Evolutionary conservation across 2,113 vertebrate species (phyloP), one percentile per base, ranked within the genome.

Genomic region (Callopanchax toddi): DNA sequence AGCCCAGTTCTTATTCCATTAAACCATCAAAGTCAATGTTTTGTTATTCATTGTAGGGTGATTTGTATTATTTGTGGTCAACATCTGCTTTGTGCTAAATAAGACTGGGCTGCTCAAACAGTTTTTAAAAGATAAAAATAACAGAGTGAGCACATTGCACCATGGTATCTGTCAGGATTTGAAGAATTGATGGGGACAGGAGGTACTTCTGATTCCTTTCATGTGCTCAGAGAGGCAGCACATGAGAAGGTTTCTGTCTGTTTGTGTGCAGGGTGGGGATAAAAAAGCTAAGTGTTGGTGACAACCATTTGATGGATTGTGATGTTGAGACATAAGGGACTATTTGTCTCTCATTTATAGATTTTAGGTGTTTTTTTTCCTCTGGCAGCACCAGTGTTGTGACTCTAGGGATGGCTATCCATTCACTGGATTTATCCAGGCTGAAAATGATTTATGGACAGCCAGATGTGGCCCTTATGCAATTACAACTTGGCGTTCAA

Each of bases 181-280:
- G 42, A 37, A 40, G 11, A 48, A 64, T 25, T 20, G 42, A 36
- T 71, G 12, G 72, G 39, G 46, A 51, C 49, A 70, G 62, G 29
- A 58, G 65, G 71, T 65, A 56, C 37, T 48, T 43, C 82, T 60
- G 8, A 37, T 51, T 71, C 68, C 68, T 78, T 82, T 77, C 71
- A 84, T 82, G 50, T 78, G 49, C 17, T 43, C 48, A 2, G 7
- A 54, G 66, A 59, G 51, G 49, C 8, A 75, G 51, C 67, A 46
- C 61, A 48, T 15, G 61, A 61, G 62, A 55, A 44, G 20, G 25
- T 44, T 42, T 79, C 29, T 67, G 9, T 54, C 26, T 44, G 39
- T 37, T 70, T 61, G 32, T 49, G 66, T 52, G 43, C 36, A 12
- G 26, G 16, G 15, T 29, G 15, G 16, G 18, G 12, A 15, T 9